These are phyloP conservation scores for Galeopsomyia nigrocyanea DNA, from an alignment of 2,888 invertebrate genomes.

Conservation along the genomic window DNA sequence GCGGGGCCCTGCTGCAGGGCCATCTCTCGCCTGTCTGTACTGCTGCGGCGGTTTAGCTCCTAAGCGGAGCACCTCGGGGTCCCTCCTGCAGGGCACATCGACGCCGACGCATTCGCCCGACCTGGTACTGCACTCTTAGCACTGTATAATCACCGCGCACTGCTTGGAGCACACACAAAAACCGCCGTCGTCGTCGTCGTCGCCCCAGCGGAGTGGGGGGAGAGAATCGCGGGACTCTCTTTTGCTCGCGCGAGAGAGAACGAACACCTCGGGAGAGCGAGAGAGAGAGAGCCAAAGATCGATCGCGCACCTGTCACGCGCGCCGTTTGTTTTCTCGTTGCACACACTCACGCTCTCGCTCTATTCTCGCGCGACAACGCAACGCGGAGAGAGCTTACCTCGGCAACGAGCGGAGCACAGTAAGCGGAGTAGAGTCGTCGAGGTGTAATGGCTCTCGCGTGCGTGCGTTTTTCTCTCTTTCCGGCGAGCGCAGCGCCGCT, in stretches of 20 bases:
- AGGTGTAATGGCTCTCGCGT: neutral
- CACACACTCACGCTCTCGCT: conserved; percentile 27
- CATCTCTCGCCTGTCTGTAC: conserved; percentile 10
- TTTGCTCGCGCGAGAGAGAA: neutral
- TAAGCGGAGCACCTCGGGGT: too few species aligned
- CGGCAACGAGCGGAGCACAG: neutral
- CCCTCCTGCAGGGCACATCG: too few species aligned
- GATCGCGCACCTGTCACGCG: conserved; percentile 43
- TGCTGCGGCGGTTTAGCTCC: too few species aligned
- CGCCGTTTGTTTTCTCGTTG: neutral
- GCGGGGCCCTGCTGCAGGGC: conserved; percentile 43
- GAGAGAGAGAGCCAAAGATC: conserved; percentile 38
- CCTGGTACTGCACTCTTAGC: too few species aligned
- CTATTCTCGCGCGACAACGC: conserved; percentile 1
- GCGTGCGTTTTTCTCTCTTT: conserved; percentile 40
- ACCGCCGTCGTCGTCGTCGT: too few species aligned
- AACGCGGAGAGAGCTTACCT: too few species aligned
- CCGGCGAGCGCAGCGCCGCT: conserved; percentile 45
- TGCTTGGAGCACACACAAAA: neutral
- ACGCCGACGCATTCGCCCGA: too few species aligned
- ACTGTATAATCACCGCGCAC: neutral
- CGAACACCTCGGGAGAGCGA: neutral
- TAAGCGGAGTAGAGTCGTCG: neutral
- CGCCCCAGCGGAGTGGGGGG: too few species aligned
- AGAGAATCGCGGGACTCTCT: too few species aligned